Evolutionary conservation across 1,140 invertebrate genomes (phyloP).

Genomic region (Lepidurus packardi): DNA sequence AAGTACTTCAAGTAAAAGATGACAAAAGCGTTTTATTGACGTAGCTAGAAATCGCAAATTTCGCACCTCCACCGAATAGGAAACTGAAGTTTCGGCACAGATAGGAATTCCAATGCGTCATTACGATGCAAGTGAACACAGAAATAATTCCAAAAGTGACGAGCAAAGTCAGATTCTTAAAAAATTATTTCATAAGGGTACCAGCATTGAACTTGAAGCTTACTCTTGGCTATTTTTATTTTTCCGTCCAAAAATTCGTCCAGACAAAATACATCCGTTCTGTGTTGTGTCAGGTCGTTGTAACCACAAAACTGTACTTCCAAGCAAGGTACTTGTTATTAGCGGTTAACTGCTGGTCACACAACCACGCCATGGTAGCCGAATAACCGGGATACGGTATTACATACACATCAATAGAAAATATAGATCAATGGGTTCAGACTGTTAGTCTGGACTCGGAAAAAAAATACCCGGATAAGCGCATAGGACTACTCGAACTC

Average conservation of each 20-base stretch:
- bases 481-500: background rate
- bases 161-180: background rate
- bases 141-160: no score
- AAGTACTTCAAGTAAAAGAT: no score
- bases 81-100: no score
- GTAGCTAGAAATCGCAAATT: no score
- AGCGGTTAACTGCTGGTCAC: background rate
- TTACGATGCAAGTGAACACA: no score
- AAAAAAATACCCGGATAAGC: no score
- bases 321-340: background rate
- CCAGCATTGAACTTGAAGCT: background rate
- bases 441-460: background rate
- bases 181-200: background rate
- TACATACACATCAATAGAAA: background rate
- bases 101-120: no score
- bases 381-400: background rate
- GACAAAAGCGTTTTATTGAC: no score
- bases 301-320: conserved; percentile 9
- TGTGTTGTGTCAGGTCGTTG: background rate
- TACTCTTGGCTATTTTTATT: background rate
- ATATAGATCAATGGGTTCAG: conserved; percentile 4
- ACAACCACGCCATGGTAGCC: background rate
- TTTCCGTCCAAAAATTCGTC: background rate
- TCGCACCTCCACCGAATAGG: no score
- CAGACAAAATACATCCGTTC: background rate